Evolutionary conservation across 2,888 invertebrate species (phyloP).

Genomic region (Scaptomyza flava): DNA sequence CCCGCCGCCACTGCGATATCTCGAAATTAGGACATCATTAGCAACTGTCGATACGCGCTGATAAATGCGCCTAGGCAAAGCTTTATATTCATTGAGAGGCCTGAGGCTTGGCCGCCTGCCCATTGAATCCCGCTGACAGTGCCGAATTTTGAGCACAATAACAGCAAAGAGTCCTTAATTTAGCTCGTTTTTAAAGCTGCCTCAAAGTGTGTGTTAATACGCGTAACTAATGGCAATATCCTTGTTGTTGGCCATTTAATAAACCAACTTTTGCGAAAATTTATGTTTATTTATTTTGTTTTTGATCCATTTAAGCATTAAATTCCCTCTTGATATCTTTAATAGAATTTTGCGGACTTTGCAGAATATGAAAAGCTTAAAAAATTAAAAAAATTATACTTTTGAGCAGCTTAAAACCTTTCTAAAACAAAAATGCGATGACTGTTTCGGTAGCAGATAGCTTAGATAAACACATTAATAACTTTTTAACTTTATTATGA

Average conservation of each 20-base stretch:
- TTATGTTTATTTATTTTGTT: neutral
- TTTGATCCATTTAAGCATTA: constrained; percentile 4
- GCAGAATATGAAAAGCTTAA: constrained; percentile 1
- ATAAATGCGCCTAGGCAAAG: constrained; percentile 59
- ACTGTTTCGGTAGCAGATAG: too few species aligned
- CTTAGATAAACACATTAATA: too few species aligned
- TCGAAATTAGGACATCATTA: constrained; percentile 80
- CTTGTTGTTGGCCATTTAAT: constrained; percentile 5
- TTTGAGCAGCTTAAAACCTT: too few species aligned
- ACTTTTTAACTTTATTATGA: too few species aligned
- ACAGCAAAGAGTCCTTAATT: constrained; percentile 31
- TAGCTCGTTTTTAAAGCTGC: constrained; percentile 37
- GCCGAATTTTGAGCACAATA: neutral
- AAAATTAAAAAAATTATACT: neutral
- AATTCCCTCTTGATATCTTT: constrained; percentile 2
- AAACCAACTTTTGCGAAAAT: neutral
- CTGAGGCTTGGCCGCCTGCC: constrained; percentile 25
- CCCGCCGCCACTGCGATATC: constrained; percentile 69
- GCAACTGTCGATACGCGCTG: constrained; percentile 78
- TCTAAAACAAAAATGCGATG: too few species aligned
- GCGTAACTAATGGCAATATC: constrained; percentile 4
- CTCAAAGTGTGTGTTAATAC: constrained; percentile 11
- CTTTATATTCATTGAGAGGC: constrained; percentile 5
- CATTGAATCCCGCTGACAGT: constrained; percentile 13
- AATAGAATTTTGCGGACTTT: constrained; percentile 6